phyloP scores from a whole-genome alignment of 2,113 vertebrate species.

The Psilopogon haemacephalus region DNA sequence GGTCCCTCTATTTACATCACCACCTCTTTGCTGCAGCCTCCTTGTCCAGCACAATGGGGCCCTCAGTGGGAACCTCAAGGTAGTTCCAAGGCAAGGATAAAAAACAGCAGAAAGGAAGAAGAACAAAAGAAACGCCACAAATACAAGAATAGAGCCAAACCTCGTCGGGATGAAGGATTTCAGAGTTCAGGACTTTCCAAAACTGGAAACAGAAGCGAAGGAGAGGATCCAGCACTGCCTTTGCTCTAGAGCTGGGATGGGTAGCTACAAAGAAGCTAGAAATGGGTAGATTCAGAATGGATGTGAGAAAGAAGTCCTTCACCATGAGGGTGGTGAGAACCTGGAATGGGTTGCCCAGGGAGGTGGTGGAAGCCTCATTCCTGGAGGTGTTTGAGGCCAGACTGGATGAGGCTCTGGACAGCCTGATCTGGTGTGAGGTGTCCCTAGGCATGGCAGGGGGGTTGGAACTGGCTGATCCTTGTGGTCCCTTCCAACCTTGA shows the following conservation, averaged over 20 bases:
- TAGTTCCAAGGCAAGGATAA: conserved; percentile 47
- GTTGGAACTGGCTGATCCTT: too few relatives aligned
- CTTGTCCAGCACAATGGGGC: conserved; percentile 50
- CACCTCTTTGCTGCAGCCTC: neutral
- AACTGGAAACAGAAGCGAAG: neutral
- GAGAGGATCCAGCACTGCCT: neutral
- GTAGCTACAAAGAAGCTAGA: neutral
- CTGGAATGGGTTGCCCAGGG: too few relatives aligned
- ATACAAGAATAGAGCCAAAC: neutral
- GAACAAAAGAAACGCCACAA: neutral
- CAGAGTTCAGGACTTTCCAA: neutral
- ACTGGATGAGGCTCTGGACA: too few relatives aligned
- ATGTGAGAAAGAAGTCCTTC: too few relatives aligned
- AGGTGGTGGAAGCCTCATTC: too few relatives aligned
- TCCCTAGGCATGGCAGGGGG: too few relatives aligned
- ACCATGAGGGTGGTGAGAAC: too few relatives aligned
- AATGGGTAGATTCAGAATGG: too few relatives aligned
- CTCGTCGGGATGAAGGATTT: neutral
- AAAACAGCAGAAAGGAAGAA: conserved; percentile 37
- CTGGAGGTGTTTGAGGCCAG: too few relatives aligned
- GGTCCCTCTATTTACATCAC: conserved; percentile 59
- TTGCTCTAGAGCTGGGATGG: neutral
- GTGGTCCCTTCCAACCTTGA: too few relatives aligned
- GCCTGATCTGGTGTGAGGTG: too few relatives aligned
- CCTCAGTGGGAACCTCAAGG: conserved; percentile 66